Percentiles rank a stretch among this genome's conserved stretches.
Evolutionary conservation across 2,113 vertebrate species (phyloP).

Genomic region (Tursiops truncatus): DNA sequence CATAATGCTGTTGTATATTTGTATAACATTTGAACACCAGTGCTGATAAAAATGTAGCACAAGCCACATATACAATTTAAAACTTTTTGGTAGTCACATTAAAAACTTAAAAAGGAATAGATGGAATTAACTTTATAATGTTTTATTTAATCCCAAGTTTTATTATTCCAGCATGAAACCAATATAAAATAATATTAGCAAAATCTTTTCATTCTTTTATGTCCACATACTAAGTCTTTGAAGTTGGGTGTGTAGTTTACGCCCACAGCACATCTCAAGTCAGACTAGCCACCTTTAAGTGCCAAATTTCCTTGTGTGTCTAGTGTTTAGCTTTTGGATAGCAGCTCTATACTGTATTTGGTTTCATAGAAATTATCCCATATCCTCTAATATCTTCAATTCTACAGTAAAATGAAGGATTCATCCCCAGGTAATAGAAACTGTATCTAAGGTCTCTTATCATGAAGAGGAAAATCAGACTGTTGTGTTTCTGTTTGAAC

Average conservation of each 20-base stretch:
- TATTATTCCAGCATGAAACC: neutral
- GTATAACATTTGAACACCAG: too few species aligned
- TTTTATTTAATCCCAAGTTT: neutral
- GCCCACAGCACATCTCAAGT: fast-evolving
- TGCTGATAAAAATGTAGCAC: neutral
- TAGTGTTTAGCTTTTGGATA: fast-evolving
- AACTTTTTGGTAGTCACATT: neutral
- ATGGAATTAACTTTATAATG: neutral
- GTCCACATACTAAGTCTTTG: neutral
- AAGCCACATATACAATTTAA: neutral
- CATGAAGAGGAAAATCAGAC: neutral
- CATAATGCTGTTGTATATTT: neutral
- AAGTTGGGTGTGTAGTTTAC: too few species aligned
- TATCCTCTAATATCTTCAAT: neutral
- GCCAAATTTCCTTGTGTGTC: fast-evolving
- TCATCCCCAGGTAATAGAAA: neutral
- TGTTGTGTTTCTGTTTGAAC: neutral
- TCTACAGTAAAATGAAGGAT: neutral
- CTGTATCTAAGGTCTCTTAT: neutral
- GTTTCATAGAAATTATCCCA: neutral
- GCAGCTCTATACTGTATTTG: neutral
- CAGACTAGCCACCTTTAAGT: fast-evolving
- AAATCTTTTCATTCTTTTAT: neutral
- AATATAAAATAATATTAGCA: neutral
- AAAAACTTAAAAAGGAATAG: neutral